A percentile compares a stretch with the other conserved stretches of the same genome.
Conservation (phyloP, 2,888 invertebrate species). For the Cheilosia pagana region DNA sequence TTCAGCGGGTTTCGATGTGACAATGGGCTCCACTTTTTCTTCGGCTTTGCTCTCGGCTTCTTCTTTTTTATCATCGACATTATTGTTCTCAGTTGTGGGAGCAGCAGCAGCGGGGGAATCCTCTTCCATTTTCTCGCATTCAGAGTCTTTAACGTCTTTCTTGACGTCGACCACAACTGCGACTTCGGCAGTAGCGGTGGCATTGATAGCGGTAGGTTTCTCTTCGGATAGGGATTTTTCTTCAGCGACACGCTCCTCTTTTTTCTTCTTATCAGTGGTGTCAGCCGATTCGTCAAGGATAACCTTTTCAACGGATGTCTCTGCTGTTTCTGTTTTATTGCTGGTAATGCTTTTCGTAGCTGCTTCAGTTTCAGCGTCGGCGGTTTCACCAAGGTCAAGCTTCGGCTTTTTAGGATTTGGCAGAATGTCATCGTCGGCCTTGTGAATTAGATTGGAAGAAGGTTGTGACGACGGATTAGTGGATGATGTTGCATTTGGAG, state of each 20-base stretch:
- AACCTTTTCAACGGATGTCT: slow-evolving; percentile 27
- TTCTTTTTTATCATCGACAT: slow-evolving; percentile 25
- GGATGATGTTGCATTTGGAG: slow-evolving; percentile 81
- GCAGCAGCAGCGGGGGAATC: slow-evolving; percentile 76
- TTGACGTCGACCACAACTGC: slow-evolving; percentile 78
- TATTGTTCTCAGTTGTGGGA: slow-evolving; percentile 47
- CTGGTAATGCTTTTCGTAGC: slow-evolving; percentile 57
- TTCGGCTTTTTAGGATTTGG: slow-evolving; percentile 84
- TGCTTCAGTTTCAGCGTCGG: slow-evolving; percentile 56
- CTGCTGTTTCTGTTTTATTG: slow-evolving; percentile 29
- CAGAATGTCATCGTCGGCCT: slow-evolving; percentile 80
- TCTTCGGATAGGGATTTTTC: slow-evolving; percentile 29
- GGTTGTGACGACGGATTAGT: slow-evolving; percentile 60
- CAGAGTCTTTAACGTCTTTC: slow-evolving; percentile 15
- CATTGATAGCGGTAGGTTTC: slow-evolving; percentile 78
- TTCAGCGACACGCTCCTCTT: slow-evolving; percentile 22
- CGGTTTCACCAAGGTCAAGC: slow-evolving; percentile 76
- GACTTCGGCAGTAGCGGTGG: slow-evolving; percentile 80
- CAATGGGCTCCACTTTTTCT: slow-evolving; percentile 22
- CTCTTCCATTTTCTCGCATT: slow-evolving; percentile 64
- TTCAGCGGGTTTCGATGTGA: slow-evolving; percentile 2
- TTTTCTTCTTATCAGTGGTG: slow-evolving; percentile 38
- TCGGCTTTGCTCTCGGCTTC: slow-evolving; percentile 48
- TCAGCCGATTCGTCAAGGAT: slow-evolving; percentile 24
- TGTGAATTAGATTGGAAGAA: slow-evolving; percentile 76